A percentile compares a stretch with the other conserved stretches of the same genome.
Evolutionary conservation across 2,113 vertebrate species (phyloP).

Genomic region (Zapus hudsonius): DNA sequence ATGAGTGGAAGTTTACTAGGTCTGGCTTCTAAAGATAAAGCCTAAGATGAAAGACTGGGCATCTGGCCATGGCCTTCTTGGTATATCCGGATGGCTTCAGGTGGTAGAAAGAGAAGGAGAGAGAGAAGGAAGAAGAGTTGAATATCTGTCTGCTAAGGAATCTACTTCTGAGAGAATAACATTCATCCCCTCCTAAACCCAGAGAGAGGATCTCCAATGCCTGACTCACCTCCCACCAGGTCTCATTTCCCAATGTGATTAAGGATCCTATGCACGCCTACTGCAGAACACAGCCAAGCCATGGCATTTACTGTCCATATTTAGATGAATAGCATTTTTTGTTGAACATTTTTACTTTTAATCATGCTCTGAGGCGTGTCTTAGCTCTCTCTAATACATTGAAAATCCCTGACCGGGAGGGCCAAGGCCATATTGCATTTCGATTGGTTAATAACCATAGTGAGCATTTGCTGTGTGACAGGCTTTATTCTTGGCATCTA

Average conservation of each 20-base stretch:
- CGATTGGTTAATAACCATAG: neutral
- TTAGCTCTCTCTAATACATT: neutral
- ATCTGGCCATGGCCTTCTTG: neutral
- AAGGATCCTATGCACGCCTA: neutral
- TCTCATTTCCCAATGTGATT: neutral
- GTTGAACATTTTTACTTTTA: neutral
- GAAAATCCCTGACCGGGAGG: neutral
- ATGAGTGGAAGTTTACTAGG: neutral
- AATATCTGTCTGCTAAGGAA: neutral
- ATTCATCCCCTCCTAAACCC: neutral
- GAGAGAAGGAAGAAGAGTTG: neutral
- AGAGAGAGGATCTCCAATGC: no score
- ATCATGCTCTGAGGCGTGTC: neutral
- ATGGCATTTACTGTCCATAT: neutral
- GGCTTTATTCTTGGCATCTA: neutral
- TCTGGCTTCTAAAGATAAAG: neutral
- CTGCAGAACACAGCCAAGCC: neutral
- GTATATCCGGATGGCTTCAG: neutral
- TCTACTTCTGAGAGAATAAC: neutral
- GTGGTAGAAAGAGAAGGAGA: neutral
- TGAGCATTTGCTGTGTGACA: neutral
- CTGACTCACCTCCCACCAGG: no score
- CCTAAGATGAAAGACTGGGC: neutral
- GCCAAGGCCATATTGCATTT: neutral
- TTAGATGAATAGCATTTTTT: neutral